Evolutionary conservation across 2,113 vertebrate species (phyloP).

Genomic region (Salminus brasiliensis): DNA sequence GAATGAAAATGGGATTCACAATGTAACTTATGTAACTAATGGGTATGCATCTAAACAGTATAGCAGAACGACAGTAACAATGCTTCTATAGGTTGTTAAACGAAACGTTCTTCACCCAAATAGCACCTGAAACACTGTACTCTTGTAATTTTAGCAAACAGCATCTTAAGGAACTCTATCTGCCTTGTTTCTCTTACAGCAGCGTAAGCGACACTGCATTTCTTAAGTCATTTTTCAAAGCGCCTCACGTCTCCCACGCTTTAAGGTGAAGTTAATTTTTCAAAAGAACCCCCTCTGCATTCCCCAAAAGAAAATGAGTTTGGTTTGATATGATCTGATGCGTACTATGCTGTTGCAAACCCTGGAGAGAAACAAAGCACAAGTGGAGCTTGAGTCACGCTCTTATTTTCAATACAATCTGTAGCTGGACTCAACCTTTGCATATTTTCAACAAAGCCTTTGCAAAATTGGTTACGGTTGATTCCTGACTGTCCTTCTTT

Average conservation of each 20-base stretch:
- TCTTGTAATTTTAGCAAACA: not conserved
- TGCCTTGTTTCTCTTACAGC: not conserved
- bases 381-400: not conserved
- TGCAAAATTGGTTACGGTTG: not conserved
- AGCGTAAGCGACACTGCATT: not conserved
- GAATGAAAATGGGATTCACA: no score
- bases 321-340: conserved; percentile 5
- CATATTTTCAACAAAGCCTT: not conserved
- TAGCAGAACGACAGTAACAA: not conserved
- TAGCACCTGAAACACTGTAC: not conserved
- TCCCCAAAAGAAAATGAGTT: conserved; percentile 9
- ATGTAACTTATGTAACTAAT: no score
- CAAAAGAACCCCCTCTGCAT: conserved; percentile 13
- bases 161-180: not conserved
- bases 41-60: no score
- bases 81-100: not conserved
- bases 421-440: not conserved
- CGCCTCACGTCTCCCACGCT: not conserved
- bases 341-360: not conserved
- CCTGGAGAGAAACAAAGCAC: not conserved
- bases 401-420: not conserved
- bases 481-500: not conserved
- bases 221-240: conserved; percentile 11
- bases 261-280: conserved; percentile 11
- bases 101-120: not conserved